Evolutionary conservation across 2,888 invertebrate species (phyloP).

Genomic region (Lepidocyrtoides sp.): DNA sequence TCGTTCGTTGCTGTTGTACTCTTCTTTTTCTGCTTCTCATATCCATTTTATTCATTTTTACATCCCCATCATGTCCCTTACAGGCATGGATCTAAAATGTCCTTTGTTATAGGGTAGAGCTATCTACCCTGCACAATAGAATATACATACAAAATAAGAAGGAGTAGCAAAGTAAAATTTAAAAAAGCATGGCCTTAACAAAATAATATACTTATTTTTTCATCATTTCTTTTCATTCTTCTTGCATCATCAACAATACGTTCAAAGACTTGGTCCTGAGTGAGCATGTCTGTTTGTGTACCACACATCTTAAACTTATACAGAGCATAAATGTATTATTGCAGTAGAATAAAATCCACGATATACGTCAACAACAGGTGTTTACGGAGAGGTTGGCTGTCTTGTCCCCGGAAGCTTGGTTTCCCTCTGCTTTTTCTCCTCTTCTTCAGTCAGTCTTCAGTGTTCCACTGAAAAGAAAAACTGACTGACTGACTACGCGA

Average conservation of each 20-base stretch:
- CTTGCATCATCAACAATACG: background rate
- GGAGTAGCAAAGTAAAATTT: background rate
- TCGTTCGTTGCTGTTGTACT: slow-evolving; percentile 37
- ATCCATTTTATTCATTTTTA: slow-evolving; percentile 10
- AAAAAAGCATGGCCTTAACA: slow-evolving; percentile 60
- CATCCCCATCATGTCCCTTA: slow-evolving; percentile 63
- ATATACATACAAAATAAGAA: background rate
- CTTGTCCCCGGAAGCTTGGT: slow-evolving; percentile 85
- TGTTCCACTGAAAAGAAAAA: slow-evolving; percentile 59
- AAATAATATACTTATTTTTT: slow-evolving; percentile 30
- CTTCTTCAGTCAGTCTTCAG: slow-evolving; percentile 69
- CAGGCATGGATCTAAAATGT: slow-evolving; percentile 53
- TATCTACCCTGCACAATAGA: slow-evolving; percentile 30
- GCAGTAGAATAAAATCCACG: slow-evolving; percentile 6
- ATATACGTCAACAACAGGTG: slow-evolving; percentile 85
- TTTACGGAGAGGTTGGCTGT: slow-evolving; percentile 84
- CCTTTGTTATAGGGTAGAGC: slow-evolving; percentile 19
- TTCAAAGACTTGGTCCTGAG: background rate
- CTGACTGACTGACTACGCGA: slow-evolving; percentile 47
- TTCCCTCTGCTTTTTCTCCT: slow-evolving; percentile 84
- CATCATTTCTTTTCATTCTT: slow-evolving; percentile 27
- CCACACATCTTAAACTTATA: background rate
- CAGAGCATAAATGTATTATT: too few species aligned
- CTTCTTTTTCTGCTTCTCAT: slow-evolving; percentile 24
- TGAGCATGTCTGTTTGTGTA: background rate